phyloP scores from a whole-genome alignment of 2,888 invertebrate genomes.

The Phrixothrix hirtus region DNA sequence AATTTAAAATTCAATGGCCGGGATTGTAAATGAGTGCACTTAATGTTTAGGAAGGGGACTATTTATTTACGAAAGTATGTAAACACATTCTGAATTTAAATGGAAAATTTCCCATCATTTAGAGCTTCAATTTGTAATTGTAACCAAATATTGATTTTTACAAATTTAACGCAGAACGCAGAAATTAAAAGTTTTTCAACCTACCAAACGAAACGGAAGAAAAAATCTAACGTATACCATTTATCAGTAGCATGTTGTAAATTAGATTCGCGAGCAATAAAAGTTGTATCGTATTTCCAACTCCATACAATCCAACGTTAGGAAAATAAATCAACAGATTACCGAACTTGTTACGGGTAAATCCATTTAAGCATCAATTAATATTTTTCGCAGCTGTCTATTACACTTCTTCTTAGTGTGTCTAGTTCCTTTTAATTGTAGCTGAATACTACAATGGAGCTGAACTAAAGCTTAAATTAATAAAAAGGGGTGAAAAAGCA shows the following conservation, averaged over 20 bases:
- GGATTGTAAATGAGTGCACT: not conserved
- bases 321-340: constrained; percentile 23
- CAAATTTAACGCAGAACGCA: constrained; percentile 11
- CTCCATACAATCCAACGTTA: constrained; percentile 22
- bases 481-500: no score
- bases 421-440: no score
- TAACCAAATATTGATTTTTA: constrained; percentile 6
- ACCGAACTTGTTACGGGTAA: constrained; percentile 20
- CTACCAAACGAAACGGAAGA: constrained; percentile 14
- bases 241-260: constrained; percentile 24
- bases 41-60: not conserved
- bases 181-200: constrained; percentile 18
- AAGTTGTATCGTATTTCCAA: constrained; percentile 26
- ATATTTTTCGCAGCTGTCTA: constrained; percentile 14
- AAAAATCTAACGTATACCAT: constrained; percentile 24
- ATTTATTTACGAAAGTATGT: constrained; percentile 5
- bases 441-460: no score
- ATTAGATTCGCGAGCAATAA: constrained; percentile 22
- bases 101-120: constrained; percentile 6
- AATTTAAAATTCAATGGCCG: not conserved
- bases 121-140: constrained; percentile 6
- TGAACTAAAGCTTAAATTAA: no score
- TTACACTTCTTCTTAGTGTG: no score
- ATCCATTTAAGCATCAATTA: constrained; percentile 23
- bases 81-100: constrained; percentile 9